Evolutionary conservation across 2,113 vertebrate species (phyloP).

Genomic region (Andinoacara biseriatus): DNA sequence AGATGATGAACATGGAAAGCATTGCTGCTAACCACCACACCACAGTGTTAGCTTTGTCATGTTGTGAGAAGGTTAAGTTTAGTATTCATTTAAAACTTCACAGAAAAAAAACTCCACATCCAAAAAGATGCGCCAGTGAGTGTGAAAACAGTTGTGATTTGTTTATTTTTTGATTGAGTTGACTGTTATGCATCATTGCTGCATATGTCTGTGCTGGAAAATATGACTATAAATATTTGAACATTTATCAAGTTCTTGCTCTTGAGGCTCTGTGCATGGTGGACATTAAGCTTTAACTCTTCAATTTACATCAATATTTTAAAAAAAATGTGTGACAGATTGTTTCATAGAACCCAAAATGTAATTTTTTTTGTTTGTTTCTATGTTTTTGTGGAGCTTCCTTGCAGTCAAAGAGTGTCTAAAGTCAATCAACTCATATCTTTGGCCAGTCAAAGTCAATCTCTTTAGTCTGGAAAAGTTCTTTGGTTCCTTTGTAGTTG

Average conservation of each 20-base stretch:
- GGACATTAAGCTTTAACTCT: not conserved
- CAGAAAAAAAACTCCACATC: not conserved
- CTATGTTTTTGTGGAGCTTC: not conserved
- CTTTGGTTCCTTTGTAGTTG: not conserved
- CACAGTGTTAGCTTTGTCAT: not conserved
- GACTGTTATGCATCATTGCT: not conserved
- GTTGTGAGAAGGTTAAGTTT: not conserved
- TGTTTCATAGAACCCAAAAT: too few relatives aligned
- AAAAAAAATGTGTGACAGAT: not conserved
- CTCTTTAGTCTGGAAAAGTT: not conserved
- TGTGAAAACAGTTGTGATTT: not conserved
- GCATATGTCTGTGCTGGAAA: not conserved
- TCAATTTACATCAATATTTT: not conserved
- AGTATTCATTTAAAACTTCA: not conserved
- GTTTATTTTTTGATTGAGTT: not conserved
- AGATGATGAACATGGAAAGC: not conserved
- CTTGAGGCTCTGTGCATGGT: not conserved
- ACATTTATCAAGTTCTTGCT: not conserved
- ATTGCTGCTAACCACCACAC: not conserved
- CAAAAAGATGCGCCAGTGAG: not conserved
- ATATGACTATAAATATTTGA: not conserved
- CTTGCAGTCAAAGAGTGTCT: not conserved
- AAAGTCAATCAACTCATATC: not conserved
- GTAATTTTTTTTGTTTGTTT: not conserved
- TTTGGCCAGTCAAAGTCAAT: not conserved